A percentile compares a stretch with the other conserved stretches of the same genome.
phyloP scores from a whole-genome alignment of 2,888 invertebrate genomes.

The Anthophora plumipes region DNA sequence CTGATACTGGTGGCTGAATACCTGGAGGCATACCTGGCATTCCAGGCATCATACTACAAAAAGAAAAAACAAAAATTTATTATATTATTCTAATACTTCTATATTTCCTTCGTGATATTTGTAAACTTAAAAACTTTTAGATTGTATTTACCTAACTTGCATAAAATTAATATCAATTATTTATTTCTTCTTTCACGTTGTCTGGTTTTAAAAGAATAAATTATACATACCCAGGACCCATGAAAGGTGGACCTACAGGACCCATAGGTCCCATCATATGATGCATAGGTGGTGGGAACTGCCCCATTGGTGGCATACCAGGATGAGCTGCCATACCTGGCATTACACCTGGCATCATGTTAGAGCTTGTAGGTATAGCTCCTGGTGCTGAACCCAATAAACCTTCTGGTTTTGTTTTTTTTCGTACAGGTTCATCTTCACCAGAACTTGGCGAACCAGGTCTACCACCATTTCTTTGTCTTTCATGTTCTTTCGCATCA shows the following conservation, averaged over 20 bases:
- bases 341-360: slow-evolving; percentile 89
- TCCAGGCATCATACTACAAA: slow-evolving; percentile 85
- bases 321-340: slow-evolving; percentile 85
- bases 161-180: slow-evolving; percentile 60
- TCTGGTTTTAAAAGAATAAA: slow-evolving; percentile 54
- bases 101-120: neutral
- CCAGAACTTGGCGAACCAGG: slow-evolving; percentile 93
- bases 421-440: slow-evolving; percentile 92
- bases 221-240: slow-evolving; percentile 87
- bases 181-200: slow-evolving; percentile 57
- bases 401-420: slow-evolving; percentile 90
- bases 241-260: slow-evolving; percentile 91
- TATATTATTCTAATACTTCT: slow-evolving; percentile 14
- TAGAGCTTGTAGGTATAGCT: slow-evolving; percentile 87
- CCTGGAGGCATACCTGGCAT: slow-evolving; percentile 85
- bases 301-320: slow-evolving; percentile 87
- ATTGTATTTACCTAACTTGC: slow-evolving; percentile 61
- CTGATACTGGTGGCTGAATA: slow-evolving; percentile 81
- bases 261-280: slow-evolving; percentile 88
- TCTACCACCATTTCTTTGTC: slow-evolving; percentile 90
- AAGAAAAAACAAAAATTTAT: slow-evolving; percentile 43
- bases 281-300: slow-evolving; percentile 87
- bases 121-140: slow-evolving; percentile 31
- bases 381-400: slow-evolving; percentile 88
- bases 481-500: slow-evolving; percentile 97